phyloP scores from a whole-genome alignment of 1,140 invertebrate species.

The Hermatobates lingyangjiaoensis region DNA sequence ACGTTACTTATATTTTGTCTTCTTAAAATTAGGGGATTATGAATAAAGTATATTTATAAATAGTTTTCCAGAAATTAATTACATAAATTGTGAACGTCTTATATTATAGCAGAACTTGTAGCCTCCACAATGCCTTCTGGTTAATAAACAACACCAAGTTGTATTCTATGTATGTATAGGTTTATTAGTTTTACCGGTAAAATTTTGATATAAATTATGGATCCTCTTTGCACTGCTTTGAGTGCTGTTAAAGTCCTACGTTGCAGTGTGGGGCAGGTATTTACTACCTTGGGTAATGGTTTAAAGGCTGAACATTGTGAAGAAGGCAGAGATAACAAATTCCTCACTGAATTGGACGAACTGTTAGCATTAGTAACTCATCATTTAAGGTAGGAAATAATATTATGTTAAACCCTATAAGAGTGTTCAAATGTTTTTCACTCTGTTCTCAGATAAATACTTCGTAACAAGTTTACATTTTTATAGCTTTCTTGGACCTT shows the following conservation, averaged over 20 bases:
- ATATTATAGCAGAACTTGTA: too few species aligned
- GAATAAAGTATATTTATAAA: too few species aligned
- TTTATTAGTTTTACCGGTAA: too few species aligned
- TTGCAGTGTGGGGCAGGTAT: conserved; percentile 62
- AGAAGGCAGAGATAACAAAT: conserved; percentile 56
- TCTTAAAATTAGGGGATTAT: too few species aligned
- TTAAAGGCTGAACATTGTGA: conserved; percentile 51
- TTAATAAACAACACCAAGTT: too few species aligned
- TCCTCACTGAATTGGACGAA: conserved; percentile 60
- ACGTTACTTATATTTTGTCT: too few species aligned
- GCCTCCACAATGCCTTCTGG: too few species aligned
- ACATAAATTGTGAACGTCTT: too few species aligned
- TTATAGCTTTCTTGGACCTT: not conserved
- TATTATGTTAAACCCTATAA: not conserved
- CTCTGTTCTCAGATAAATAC: not conserved
- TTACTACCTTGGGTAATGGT: conserved; percentile 58
- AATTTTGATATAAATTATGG: too few species aligned
- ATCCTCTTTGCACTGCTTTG: conserved; percentile 40
- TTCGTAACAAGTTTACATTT: not conserved
- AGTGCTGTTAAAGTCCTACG: conserved; percentile 51
- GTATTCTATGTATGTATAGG: too few species aligned
- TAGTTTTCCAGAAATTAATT: too few species aligned
- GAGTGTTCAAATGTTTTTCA: not conserved
- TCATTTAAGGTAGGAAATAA: conserved; percentile 42
- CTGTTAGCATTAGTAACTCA: conserved; percentile 49